Evolutionary conservation across 1,140 invertebrate species (phyloP).

Genomic region (Geopemphigus sp.): DNA sequence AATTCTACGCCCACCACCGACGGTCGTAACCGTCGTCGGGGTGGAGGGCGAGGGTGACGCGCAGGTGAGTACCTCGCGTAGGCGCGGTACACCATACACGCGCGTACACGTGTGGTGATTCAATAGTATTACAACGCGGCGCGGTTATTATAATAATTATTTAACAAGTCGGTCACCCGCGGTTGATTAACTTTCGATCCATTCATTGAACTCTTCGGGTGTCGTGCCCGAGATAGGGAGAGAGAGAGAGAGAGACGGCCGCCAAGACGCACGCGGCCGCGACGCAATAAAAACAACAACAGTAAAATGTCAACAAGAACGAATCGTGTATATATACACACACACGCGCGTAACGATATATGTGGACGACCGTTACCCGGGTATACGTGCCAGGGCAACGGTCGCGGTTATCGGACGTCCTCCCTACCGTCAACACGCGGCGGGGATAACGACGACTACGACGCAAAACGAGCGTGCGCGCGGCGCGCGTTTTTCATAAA

Average conservation of each 20-base stretch:
- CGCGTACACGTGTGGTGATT: no score
- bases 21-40: no score
- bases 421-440: not conserved
- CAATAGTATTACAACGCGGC: no score
- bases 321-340: no score
- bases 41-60: no score
- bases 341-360: no score
- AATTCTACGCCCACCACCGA: no score
- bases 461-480: not conserved
- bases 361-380: slow-evolving; percentile 12
- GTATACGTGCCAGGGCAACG: slow-evolving; percentile 8
- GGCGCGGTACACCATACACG: no score
- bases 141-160: no score
- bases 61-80: no score
- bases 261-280: not conserved
- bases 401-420: not conserved
- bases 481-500: not conserved
- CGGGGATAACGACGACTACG: not conserved
- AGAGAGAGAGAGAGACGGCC: not conserved
- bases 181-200: slow-evolving; percentile 29
- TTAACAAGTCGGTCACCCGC: not conserved
- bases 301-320: not conserved
- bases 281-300: not conserved
- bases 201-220: slow-evolving; percentile 37
- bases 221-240: no score